Evolutionary conservation across 2,888 invertebrate species (phyloP).

Genomic region (Hydraecia micacea): DNA sequence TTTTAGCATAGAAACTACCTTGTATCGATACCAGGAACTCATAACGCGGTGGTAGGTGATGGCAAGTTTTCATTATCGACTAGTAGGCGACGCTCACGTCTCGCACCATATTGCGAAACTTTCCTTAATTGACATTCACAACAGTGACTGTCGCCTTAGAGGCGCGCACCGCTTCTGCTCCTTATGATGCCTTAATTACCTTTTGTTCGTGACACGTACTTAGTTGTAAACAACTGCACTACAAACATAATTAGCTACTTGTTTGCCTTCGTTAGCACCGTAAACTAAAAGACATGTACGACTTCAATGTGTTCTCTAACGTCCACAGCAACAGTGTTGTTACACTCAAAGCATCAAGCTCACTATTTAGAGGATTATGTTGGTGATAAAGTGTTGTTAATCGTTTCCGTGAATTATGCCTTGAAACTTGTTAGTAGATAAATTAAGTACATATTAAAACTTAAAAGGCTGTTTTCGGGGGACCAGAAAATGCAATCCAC

Average conservation of each 20-base stretch:
- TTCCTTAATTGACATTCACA: conserved; percentile 81
- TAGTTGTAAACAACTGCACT: conserved; percentile 63
- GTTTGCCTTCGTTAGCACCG: conserved; percentile 56
- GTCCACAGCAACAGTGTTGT: neutral
- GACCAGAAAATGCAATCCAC: conserved; percentile 16
- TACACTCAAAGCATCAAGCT: conserved; percentile 9
- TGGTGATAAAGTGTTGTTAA: conserved; percentile 2
- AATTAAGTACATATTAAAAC: conserved; percentile 7
- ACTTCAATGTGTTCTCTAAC: conserved; percentile 18
- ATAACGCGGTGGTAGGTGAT: conserved; percentile 66
- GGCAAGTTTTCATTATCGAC: conserved; percentile 76
- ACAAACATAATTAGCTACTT: conserved; percentile 61
- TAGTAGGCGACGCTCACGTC: conserved; percentile 64
- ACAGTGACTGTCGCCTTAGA: conserved; percentile 68
- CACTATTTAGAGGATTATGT: conserved; percentile 3
- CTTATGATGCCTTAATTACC: conserved; percentile 75
- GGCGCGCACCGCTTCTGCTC: conserved; percentile 61
- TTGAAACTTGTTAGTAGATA: conserved; percentile 11
- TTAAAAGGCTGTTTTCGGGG: neutral
- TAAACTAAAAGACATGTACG: conserved; percentile 33
- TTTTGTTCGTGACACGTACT: conserved; percentile 67
- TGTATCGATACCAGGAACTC: conserved; percentile 70
- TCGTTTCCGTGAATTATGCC: neutral
- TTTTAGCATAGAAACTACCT: conserved; percentile 2
- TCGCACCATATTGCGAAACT: conserved; percentile 77